Evolutionary conservation across 2,797 vertebrate genomes (phyloP).

Genomic region (Cygnus olor): DNA sequence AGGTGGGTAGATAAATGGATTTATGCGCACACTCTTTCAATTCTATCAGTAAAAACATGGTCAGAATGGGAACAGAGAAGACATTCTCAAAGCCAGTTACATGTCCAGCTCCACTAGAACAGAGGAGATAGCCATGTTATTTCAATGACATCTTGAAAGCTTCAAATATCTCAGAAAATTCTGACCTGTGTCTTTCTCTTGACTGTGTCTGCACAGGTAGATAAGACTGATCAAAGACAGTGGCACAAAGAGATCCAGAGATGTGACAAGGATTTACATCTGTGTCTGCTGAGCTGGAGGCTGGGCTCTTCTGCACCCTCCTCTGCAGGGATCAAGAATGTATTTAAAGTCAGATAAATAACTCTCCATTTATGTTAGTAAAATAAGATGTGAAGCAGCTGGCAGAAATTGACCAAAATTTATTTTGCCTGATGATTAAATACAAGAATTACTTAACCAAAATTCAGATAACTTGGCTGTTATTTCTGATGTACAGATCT

Average conservation of each 20-base stretch:
- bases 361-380: not conserved
- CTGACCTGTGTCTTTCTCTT: not conserved
- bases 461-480: not conserved
- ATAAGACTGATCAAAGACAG: not conserved
- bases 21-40: not conserved
- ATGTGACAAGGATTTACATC: not conserved
- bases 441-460: not conserved
- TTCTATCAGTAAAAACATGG: not conserved
- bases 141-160: not conserved
- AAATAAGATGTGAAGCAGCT: not conserved
- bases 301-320: not conserved
- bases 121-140: not conserved
- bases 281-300: not conserved
- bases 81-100: not conserved
- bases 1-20: rapidly evolving
- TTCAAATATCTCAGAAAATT: not conserved
- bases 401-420: not conserved
- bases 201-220: not conserved
- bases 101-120: rapidly evolving
- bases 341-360: not conserved
- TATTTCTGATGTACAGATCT: not conserved
- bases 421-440: not conserved
- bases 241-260: not conserved
- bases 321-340: not conserved
- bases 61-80: not conserved